Conservation (phyloP, 2,797 vertebrate genomes). For the Anabacerthia variegaticeps region DNA sequence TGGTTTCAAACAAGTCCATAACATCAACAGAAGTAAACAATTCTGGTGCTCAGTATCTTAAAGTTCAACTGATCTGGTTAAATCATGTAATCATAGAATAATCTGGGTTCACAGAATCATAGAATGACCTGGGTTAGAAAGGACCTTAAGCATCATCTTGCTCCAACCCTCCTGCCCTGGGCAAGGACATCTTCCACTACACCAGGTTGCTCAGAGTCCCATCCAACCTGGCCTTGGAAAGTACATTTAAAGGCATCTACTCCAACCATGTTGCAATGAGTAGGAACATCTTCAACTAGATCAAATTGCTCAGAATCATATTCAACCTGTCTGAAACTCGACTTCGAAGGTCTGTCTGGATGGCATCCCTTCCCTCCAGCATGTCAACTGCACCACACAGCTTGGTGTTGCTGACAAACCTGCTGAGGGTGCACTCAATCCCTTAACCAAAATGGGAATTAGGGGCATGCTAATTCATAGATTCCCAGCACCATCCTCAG, state of each 20-base stretch:
- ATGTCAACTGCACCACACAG: rapidly evolving
- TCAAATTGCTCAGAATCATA: neutral
- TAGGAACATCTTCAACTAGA: too few relatives aligned
- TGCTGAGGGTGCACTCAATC: neutral
- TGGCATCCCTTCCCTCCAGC: neutral
- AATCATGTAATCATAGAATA: neutral
- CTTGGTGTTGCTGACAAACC: neutral
- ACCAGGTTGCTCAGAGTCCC: neutral
- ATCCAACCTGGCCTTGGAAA: neutral
- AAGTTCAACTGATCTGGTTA: neutral
- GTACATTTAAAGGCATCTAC: neutral
- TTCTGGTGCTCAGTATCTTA: neutral
- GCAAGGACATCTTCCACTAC: neutral
- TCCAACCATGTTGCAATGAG: neutral
- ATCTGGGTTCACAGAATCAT: neutral
- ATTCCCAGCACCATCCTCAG: neutral
- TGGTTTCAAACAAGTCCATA: neutral
- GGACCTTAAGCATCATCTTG: neutral
- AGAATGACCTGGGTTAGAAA: neutral
- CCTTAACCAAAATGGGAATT: neutral
- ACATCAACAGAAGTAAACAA: neutral
- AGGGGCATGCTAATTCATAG: neutral
- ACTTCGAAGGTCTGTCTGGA: neutral
- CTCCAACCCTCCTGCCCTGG: rapidly evolving
- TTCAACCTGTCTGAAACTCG: neutral